Base-by-base conservation (phyloP, 2,113 vertebrate genomes). In the Chascanopsetta lugubris region DNA sequence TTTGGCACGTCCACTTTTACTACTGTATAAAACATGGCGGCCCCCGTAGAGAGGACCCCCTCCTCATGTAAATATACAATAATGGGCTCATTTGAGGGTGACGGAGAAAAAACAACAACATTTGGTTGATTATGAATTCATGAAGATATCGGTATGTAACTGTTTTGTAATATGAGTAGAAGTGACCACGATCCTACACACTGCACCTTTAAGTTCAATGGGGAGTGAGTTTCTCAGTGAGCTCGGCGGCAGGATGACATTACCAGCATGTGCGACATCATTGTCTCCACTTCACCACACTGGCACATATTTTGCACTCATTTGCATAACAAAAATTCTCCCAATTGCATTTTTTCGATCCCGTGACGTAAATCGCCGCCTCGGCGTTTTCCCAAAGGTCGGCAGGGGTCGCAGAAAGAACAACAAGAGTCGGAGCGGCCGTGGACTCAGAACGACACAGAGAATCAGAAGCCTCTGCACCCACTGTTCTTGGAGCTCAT, bases 321-420 rank as follows among this genome's bases (percentile, higher is more conserved):
- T n/a, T n/a, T n/a, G n/a, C n/a, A n/a, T n/a, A n/a, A n/a, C n/a
- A n/a, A 73, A 73, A 63, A 25, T 45, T 70, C 55, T 57, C 43
- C 82, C 67, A 73, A 62, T 57, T 58, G 69, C 40, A 12, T 59
- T 71, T 76, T 83, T 80, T n/a, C n/a, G 61, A 83, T 67, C 47
- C 40, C 1, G n/a, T 87, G 84, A 85, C 74, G 78, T 42, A 85
- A 26, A 68, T 76, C 56, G 43, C 51, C 58, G 32, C 67, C 53
- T 65, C 69, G 50, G 61, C 80, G 59, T 69, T 79, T 56, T n/a
- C n/a, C 20, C 63, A 85, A 83, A 79, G 79, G 86, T 86, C 88
- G 72, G 54, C 5, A 0, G 72, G 60, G 56, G 7, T 49, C 65
- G 46, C 40, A 64, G 61, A 62, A 72, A 56, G 68, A 82, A 63